These are phyloP conservation scores for Digitonthophagus gazella DNA, from an alignment of 2,888 invertebrate species.

Conservation along the genomic window DNA sequence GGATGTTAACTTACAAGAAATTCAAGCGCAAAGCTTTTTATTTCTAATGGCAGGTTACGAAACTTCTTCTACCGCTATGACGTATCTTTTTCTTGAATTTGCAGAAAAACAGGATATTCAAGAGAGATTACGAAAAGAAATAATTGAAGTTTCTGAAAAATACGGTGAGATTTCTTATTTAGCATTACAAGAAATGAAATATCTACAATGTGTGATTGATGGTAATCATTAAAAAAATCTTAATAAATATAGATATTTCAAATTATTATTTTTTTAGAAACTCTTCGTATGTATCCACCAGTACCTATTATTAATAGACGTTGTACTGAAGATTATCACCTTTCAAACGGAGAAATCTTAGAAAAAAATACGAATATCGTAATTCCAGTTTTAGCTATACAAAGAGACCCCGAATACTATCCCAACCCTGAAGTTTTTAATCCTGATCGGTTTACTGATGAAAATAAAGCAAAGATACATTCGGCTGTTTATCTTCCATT, in stretches of 20 bases:
- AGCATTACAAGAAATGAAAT: slow-evolving; percentile 51
- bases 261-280: slow-evolving; percentile 44
- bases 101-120: slow-evolving; percentile 52
- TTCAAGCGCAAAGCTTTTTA: slow-evolving; percentile 54
- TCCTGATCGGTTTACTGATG: slow-evolving; percentile 50
- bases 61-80: slow-evolving; percentile 52
- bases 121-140: slow-evolving; percentile 48
- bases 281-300: slow-evolving; percentile 52
- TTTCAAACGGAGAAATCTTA: slow-evolving; percentile 41
- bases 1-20: slow-evolving; percentile 46
- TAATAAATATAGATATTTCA: background rate
- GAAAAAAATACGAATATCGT: slow-evolving; percentile 43
- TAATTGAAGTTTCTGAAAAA: slow-evolving; percentile 43
- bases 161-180: slow-evolving; percentile 52
- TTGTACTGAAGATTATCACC: slow-evolving; percentile 42
- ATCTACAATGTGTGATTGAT: slow-evolving; percentile 50
- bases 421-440: slow-evolving; percentile 49
- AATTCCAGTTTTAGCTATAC: slow-evolving; percentile 48
- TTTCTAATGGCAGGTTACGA: slow-evolving; percentile 56
- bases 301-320: slow-evolving; percentile 43
- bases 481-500: slow-evolving; percentile 48
- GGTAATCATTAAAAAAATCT: slow-evolving; percentile 24
- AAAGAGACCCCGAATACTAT: slow-evolving; percentile 50
- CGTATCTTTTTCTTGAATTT: slow-evolving; percentile 53
- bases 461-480: slow-evolving; percentile 39